These are phyloP conservation scores for Aegithalos caudatus DNA, from an alignment of 2,113 vertebrate species.

Conservation along the genomic window DNA sequence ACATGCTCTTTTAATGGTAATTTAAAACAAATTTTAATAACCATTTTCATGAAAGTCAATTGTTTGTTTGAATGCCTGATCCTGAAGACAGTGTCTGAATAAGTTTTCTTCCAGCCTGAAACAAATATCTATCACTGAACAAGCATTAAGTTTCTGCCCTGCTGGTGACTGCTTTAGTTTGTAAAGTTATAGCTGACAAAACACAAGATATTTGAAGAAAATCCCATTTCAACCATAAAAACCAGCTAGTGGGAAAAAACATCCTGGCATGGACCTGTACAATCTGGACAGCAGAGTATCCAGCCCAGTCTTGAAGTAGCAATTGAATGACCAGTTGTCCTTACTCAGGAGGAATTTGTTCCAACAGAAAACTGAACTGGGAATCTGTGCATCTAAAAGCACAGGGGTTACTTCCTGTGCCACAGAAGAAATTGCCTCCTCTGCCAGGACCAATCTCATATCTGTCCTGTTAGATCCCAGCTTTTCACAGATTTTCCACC, in stretches of 20 bases:
- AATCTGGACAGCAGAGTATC: background rate
- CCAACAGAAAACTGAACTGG: background rate
- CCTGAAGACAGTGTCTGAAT: background rate
- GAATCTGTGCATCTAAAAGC: background rate
- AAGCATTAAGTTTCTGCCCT: background rate
- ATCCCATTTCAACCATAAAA: conserved; percentile 17
- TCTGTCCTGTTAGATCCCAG: background rate
- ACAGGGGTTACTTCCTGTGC: background rate
- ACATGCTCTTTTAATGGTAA: background rate
- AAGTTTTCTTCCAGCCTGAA: background rate
- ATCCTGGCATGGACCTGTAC: background rate
- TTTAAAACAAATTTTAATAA: background rate
- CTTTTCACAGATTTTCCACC: background rate
- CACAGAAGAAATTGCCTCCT: background rate
- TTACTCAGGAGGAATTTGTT: background rate
- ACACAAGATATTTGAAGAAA: conserved; percentile 3
- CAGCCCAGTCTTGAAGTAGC: background rate
- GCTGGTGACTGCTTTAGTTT: background rate
- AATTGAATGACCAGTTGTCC: background rate
- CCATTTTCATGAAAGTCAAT: background rate
- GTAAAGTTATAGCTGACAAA: conserved; percentile 1
- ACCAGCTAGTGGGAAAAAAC: background rate
- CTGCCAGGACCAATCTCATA: background rate
- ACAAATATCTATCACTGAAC: background rate
- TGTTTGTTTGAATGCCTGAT: background rate